These are phyloP conservation scores for Brachypodius melanocephalos DNA, from an alignment of 2,113 vertebrate genomes.

Conservation along the genomic window DNA sequence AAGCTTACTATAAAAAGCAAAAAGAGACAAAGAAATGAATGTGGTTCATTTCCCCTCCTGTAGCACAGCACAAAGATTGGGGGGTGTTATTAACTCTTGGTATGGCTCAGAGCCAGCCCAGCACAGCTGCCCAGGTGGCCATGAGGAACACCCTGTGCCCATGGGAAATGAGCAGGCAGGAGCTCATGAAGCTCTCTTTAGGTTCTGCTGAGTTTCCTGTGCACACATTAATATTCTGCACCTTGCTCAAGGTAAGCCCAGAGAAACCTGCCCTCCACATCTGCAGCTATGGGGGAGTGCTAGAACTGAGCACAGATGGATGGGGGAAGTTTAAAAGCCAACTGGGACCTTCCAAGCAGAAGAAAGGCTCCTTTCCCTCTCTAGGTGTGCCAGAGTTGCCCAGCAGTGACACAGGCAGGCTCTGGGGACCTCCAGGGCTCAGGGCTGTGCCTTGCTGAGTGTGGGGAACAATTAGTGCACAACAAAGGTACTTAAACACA, in stretches of 20 bases:
- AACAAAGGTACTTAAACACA: neutral
- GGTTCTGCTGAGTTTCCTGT: neutral
- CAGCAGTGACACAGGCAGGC: neutral
- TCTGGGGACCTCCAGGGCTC: neutral
- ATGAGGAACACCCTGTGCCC: neutral
- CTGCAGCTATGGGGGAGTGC: neutral
- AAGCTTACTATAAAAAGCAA: neutral
- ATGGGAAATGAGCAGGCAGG: neutral
- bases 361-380: neutral
- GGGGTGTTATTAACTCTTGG: neutral
- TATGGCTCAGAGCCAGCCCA: neutral
- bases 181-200: neutral
- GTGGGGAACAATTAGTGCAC: neutral
- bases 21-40: neutral
- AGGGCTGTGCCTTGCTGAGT: neutral
- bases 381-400: neutral
- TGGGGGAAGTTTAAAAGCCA: neutral
- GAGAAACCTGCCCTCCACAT: neutral
- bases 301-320: neutral
- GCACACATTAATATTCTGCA: neutral
- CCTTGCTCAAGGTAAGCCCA: neutral
- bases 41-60: neutral
- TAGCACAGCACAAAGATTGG: neutral
- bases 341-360: neutral
- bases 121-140: neutral